Evolutionary conservation across 2,888 invertebrate species (phyloP).

Genomic region (Caenorhabditis sp.): DNA sequence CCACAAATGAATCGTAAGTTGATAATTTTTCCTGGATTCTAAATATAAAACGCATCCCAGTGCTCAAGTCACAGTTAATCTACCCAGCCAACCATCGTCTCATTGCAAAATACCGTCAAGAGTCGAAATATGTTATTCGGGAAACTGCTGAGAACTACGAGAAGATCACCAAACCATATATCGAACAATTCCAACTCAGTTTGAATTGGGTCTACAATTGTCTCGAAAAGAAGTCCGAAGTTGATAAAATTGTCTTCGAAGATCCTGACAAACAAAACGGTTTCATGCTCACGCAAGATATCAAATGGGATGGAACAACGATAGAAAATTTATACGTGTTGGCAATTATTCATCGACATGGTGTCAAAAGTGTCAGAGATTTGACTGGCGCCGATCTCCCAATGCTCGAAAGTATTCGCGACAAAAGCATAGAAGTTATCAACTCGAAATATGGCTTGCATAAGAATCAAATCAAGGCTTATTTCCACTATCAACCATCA

Average conservation of each 20-base stretch:
- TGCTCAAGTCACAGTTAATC: slow-evolving; percentile 86
- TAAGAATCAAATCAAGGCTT: slow-evolving; percentile 75
- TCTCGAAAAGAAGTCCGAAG: slow-evolving; percentile 87
- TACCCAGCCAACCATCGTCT: slow-evolving; percentile 93
- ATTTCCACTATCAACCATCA: slow-evolving; percentile 80
- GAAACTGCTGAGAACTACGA: slow-evolving; percentile 87
- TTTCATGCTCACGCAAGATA: slow-evolving; percentile 88
- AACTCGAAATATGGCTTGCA: slow-evolving; percentile 81
- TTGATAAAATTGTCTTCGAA: slow-evolving; percentile 85
- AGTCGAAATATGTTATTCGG: slow-evolving; percentile 80
- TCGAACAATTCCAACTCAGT: slow-evolving; percentile 75
- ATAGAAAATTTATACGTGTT: slow-evolving; percentile 84
- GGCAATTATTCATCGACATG: slow-evolving; percentile 81
- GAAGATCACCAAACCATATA: slow-evolving; percentile 81
- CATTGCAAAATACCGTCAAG: slow-evolving; percentile 84
- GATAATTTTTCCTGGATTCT: too few relatives aligned
- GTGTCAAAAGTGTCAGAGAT: slow-evolving; percentile 78
- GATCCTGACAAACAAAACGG: slow-evolving; percentile 82
- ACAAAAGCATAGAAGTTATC: slow-evolving; percentile 82
- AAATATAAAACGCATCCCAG: too few relatives aligned
- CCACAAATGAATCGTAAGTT: slow-evolving; percentile 49
- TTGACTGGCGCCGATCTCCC: slow-evolving; percentile 82
- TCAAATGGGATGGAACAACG: slow-evolving; percentile 89
- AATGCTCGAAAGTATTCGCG: slow-evolving; percentile 82
- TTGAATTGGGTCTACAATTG: slow-evolving; percentile 90